phyloP scores from a whole-genome alignment of 2,113 vertebrate species.

The Nipponia nippon region DNA sequence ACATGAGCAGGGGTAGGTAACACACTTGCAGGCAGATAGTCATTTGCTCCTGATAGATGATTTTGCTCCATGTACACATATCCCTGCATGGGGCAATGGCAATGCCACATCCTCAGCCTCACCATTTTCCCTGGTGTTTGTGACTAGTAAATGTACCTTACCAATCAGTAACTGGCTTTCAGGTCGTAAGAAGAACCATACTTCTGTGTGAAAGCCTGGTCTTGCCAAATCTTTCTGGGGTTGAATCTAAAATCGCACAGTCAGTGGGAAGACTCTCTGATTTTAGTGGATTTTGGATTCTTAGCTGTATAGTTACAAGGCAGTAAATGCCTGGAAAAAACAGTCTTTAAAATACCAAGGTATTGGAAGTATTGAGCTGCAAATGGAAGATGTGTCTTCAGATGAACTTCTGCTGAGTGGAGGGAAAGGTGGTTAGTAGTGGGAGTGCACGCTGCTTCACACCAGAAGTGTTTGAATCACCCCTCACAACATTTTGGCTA shows the following conservation, averaged over 20 bases:
- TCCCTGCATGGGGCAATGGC: background rate
- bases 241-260: background rate
- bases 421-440: background rate
- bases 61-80: background rate
- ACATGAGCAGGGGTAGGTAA: background rate
- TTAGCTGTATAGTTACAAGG: background rate
- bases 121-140: background rate
- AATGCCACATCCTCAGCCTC: background rate
- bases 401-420: background rate
- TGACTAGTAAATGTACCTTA: background rate
- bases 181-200: background rate
- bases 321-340: background rate
- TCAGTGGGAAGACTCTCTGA: background rate
- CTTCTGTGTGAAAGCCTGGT: background rate
- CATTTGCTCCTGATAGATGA: background rate
- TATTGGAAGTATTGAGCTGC: background rate
- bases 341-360: background rate
- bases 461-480: background rate
- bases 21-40: background rate
- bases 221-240: background rate
- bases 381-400: background rate
- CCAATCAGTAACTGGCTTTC: background rate
- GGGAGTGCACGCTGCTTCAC: accelerated
- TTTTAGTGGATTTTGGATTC: background rate
- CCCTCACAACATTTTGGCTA: background rate